A percentile compares a stretch with the other conserved stretches of the same genome.
Evolutionary conservation across 2,797 vertebrate genomes (phyloP).

Genomic region (Bradypodion ventrale): DNA sequence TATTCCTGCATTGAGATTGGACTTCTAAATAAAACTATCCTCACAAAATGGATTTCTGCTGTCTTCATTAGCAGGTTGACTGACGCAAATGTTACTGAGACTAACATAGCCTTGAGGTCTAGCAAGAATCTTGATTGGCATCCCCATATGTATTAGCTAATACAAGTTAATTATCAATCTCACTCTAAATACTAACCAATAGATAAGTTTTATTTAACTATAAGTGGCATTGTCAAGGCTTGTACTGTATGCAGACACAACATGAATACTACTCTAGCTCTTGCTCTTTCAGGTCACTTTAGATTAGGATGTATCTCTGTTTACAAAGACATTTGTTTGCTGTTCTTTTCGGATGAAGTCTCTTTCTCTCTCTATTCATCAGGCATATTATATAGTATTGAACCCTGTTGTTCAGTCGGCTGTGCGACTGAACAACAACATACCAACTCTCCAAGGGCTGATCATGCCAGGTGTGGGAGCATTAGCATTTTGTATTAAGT

Average conservation of each 20-base stretch:
- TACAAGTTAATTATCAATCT: constrained; percentile 26
- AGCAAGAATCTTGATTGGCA: neutral
- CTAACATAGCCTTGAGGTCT: constrained; percentile 9
- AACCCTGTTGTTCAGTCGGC: too few species aligned
- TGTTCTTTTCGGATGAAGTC: neutral
- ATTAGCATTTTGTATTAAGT: neutral
- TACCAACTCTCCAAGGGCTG: neutral
- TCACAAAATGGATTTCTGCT: neutral
- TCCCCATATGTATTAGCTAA: constrained; percentile 7
- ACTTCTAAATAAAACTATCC: neutral
- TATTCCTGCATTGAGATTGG: neutral
- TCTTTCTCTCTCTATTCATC: neutral
- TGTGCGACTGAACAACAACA: too few species aligned
- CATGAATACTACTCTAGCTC: neutral
- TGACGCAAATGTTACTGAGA: constrained; percentile 12
- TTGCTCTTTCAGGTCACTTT: neutral
- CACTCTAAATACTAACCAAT: neutral
- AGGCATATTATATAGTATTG: neutral
- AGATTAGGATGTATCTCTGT: neutral
- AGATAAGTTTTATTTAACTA: neutral
- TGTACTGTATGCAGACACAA: neutral
- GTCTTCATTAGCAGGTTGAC: neutral
- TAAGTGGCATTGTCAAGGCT: neutral
- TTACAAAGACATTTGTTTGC: too few species aligned
- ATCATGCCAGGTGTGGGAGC: neutral